phyloP scores from a whole-genome alignment of 2,113 vertebrate species.

The Etia nguti region DNA sequence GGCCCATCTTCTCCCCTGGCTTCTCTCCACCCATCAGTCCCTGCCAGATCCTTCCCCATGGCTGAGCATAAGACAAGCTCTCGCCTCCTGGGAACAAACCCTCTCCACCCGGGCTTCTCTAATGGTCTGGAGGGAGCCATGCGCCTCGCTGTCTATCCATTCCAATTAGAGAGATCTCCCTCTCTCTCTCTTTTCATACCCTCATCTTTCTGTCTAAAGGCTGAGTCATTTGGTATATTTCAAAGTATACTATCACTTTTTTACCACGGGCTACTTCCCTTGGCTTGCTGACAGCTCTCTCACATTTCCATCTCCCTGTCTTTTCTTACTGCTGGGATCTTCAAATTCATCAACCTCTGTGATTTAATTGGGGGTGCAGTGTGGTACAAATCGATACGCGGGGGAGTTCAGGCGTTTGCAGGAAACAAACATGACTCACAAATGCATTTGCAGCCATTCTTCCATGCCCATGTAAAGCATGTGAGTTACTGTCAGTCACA shows the following conservation, averaged over 20 bases:
- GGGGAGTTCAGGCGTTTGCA: constrained; percentile 20
- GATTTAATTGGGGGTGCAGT: constrained; percentile 56
- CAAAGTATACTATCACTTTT: constrained; percentile 27
- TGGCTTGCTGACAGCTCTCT: neutral
- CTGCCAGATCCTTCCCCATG: constrained; percentile 73
- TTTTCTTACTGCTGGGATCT: neutral
- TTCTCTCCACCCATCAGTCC: constrained; percentile 55
- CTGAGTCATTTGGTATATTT: constrained; percentile 19
- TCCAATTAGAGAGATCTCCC: constrained; percentile 68
- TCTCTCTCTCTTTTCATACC: constrained; percentile 26
- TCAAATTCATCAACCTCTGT: constrained; percentile 25
- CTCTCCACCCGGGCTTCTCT: constrained; percentile 56
- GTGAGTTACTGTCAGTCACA: constrained; percentile 37
- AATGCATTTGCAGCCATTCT: constrained; percentile 26
- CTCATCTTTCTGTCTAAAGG: constrained; percentile 18
- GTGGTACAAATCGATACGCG: constrained; percentile 37
- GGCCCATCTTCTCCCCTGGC: constrained; percentile 65
- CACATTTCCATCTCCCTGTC: neutral
- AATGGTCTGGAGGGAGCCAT: constrained; percentile 69
- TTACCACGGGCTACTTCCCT: neutral
- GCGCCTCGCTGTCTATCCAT: constrained; percentile 58
- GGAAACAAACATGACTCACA: constrained; percentile 57
- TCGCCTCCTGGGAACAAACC: constrained; percentile 68
- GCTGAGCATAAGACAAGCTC: constrained; percentile 68
- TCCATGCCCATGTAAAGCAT: constrained; percentile 22